Evolutionary conservation across 2,797 vertebrate genomes (phyloP).

Genomic region (Spinus olivaceus): DNA sequence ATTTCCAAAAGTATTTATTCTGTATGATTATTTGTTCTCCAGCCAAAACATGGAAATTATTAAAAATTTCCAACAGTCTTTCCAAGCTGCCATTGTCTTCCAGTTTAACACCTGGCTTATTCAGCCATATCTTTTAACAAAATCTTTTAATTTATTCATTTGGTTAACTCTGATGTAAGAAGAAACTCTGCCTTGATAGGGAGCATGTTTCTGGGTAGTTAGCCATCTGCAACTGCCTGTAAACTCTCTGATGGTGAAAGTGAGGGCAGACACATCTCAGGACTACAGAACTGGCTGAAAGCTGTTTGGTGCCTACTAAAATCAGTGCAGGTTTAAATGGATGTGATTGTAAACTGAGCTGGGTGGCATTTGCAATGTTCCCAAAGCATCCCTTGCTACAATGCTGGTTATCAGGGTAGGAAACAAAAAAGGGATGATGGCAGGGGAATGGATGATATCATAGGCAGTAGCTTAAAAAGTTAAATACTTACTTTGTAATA

Average conservation of each 20-base stretch:
- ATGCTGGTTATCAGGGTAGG: neutral
- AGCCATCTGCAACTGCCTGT: rapidly evolving
- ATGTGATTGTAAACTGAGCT: neutral
- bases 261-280: neutral
- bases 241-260: neutral
- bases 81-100: neutral
- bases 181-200: neutral
- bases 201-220: neutral
- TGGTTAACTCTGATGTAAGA: neutral
- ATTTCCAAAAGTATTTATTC: neutral
- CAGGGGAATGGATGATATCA: neutral
- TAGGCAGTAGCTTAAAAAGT: neutral
- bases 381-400: neutral
- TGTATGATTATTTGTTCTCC: neutral
- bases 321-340: neutral
- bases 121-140: neutral
- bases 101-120: neutral
- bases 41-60: neutral
- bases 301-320: neutral
- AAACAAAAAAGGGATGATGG: rapidly evolving
- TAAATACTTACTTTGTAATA: neutral
- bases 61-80: neutral
- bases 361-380: neutral
- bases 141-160: neutral
- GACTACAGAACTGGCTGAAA: neutral